phyloP scores from a whole-genome alignment of 2,888 invertebrate genomes.

The Limnephilus lunatus region DNA sequence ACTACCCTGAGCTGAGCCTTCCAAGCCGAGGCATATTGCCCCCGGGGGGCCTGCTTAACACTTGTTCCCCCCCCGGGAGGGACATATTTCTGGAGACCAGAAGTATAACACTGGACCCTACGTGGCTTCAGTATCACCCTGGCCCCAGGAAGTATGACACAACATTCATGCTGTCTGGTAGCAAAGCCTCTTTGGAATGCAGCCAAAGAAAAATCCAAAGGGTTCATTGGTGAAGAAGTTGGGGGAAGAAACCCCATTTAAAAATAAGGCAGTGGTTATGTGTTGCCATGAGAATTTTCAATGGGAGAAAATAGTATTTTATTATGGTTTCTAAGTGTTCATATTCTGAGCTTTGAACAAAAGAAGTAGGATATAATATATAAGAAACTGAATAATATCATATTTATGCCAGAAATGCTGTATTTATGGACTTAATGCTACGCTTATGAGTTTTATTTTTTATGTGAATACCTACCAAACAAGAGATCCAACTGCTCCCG shows the following conservation, averaged over 20 bases:
- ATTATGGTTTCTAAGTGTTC: neutral
- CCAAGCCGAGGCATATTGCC: no score
- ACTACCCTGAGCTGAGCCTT: no score
- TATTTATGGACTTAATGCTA: no score
- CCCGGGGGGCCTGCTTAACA: no score
- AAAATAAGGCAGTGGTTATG: neutral
- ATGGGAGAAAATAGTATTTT: neutral
- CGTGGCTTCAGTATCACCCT: no score
- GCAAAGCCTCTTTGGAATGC: slow-evolving; percentile 27
- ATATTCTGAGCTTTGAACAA: neutral
- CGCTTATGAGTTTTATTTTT: no score
- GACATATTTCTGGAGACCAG: no score
- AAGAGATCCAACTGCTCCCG: no score
- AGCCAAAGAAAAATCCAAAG: slow-evolving; percentile 30
- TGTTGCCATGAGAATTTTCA: neutral
- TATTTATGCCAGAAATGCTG: neutral
- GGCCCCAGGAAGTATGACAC: no score
- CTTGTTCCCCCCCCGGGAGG: no score
- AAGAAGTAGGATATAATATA: neutral
- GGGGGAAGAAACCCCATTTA: neutral
- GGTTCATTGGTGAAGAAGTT: slow-evolving; percentile 16
- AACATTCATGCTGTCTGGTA: slow-evolving; percentile 21
- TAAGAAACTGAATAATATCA: neutral
- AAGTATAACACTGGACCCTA: no score
- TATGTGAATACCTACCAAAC: no score